Evolutionary conservation across 1,140 invertebrate species (phyloP).

Genomic region (Drosophila mojavensis): DNA sequence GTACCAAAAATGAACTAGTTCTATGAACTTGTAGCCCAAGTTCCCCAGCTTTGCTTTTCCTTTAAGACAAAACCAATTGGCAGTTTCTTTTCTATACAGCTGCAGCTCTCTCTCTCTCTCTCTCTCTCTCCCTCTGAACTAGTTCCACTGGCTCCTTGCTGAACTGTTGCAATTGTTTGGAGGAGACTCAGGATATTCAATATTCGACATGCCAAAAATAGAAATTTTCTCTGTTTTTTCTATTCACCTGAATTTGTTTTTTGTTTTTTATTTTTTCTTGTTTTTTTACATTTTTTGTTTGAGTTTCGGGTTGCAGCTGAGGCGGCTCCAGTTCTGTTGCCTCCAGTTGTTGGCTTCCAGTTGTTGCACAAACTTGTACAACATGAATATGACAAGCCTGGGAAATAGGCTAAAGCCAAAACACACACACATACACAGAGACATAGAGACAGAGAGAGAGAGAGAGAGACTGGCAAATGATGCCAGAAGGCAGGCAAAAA

Average conservation of each 20-base stretch:
- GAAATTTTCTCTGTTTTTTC: neutral
- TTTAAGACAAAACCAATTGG: neutral
- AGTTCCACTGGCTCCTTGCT: neutral
- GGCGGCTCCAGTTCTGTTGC: constrained; percentile 1
- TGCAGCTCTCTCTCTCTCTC: too few species aligned
- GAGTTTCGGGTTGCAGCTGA: constrained; percentile 28
- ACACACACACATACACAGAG: constrained; percentile 31
- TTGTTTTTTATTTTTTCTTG: neutral
- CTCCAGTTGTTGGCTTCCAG: constrained; percentile 48
- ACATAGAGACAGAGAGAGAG: neutral
- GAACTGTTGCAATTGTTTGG: neutral
- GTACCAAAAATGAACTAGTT: too few species aligned
- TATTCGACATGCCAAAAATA: neutral
- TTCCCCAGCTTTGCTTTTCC: too few species aligned
- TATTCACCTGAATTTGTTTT: neutral
- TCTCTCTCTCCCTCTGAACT: too few species aligned
- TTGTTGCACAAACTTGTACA: constrained; percentile 53
- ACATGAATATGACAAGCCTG: constrained; percentile 49
- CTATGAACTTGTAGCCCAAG: too few species aligned
- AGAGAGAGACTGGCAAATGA: constrained; percentile 10
- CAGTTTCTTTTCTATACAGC: too few species aligned
- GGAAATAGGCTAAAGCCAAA: constrained; percentile 41
- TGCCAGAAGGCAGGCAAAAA: constrained; percentile 20
- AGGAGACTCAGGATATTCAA: neutral
- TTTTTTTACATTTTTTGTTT: constrained; percentile 36